These are phyloP conservation scores for Neoscelio sp. DNA, from an alignment of 2,888 invertebrate genomes.

Conservation along the genomic window DNA sequence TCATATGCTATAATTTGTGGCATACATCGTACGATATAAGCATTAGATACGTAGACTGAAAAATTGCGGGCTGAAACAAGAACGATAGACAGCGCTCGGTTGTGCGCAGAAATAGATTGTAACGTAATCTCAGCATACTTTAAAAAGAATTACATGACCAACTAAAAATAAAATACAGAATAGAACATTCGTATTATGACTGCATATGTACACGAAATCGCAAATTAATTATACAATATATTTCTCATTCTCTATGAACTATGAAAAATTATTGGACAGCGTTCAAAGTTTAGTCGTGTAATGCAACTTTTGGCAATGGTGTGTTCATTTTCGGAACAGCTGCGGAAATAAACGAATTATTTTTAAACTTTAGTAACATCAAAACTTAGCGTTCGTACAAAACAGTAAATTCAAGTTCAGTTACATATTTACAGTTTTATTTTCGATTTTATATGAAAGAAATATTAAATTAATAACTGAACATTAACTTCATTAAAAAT, in stretches of 20 bases:
- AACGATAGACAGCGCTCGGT: conserved; percentile 61
- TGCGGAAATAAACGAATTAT: conserved; percentile 56
- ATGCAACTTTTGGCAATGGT: conserved; percentile 51
- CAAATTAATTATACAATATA: conserved; percentile 13
- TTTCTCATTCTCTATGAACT: background rate
- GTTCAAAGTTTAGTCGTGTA: conserved; percentile 28
- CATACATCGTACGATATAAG: conserved; percentile 22
- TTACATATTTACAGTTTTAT: conserved; percentile 1
- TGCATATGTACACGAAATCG: background rate
- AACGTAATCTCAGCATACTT: conserved; percentile 80
- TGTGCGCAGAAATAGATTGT: conserved; percentile 79
- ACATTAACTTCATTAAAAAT: too few species aligned
- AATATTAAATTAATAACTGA: too few species aligned
- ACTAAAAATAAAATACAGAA: conserved; percentile 77
- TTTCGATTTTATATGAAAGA: background rate
- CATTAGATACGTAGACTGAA: conserved; percentile 22
- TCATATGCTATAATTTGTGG: conserved; percentile 26
- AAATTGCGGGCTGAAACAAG: conserved; percentile 46
- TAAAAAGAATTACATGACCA: conserved; percentile 79
- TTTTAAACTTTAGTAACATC: conserved; percentile 35
- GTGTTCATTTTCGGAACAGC: conserved; percentile 37
- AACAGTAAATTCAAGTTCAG: conserved; percentile 12
- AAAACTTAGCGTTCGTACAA: background rate
- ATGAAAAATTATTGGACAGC: conserved; percentile 46
- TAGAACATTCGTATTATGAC: conserved; percentile 33